Evolutionary conservation across 2,113 vertebrate genomes (phyloP).

Genomic region (Chelonoidis abingdonii): DNA sequence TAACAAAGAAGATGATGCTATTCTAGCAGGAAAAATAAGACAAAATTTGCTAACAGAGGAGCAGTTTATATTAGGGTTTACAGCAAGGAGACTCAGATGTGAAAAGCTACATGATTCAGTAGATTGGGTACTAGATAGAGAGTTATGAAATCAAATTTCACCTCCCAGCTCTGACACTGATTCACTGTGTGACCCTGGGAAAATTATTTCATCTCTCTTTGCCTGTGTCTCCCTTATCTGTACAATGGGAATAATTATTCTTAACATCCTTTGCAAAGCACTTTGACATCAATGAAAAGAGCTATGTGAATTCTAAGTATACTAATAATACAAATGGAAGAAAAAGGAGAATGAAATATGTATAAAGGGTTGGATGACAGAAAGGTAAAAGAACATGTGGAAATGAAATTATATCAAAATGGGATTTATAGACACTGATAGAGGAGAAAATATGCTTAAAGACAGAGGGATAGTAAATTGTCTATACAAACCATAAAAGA

Average conservation of each 20-base stretch:
- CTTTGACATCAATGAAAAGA: neutral
- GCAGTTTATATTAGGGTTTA: neutral
- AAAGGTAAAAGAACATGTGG: fast-evolving
- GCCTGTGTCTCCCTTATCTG: neutral
- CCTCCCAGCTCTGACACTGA: fast-evolving
- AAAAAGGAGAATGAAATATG: neutral
- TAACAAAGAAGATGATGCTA: neutral
- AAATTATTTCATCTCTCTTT: neutral
- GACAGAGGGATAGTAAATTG: neutral
- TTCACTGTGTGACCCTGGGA: neutral
- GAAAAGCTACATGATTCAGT: neutral
- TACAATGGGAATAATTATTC: neutral
- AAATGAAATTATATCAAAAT: neutral
- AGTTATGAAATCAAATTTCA: neutral
- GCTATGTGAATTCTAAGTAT: neutral
- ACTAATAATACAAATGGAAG: neutral
- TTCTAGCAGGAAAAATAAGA: neutral
- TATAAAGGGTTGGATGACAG: neutral
- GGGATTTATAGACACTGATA: fast-evolving
- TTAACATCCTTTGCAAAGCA: neutral
- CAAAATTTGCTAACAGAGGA: neutral
- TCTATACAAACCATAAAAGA: neutral
- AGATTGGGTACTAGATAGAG: fast-evolving
- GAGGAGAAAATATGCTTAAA: neutral
- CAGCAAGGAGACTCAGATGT: neutral